Conservation (phyloP, 64 coral and sea anemone species). For the Porites lutea region DNA sequence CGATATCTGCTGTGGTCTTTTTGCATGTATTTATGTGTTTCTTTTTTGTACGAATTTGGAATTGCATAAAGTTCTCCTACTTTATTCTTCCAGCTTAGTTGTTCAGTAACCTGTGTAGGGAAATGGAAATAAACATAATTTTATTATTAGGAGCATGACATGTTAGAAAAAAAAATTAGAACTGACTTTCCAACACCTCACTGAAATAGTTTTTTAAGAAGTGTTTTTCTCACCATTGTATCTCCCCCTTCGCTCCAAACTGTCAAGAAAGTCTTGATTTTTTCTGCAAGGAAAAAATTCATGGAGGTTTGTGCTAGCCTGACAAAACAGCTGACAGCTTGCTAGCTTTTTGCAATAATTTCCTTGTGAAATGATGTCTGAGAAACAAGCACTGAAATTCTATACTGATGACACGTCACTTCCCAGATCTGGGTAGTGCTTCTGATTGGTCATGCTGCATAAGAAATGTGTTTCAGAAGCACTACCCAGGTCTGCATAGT, state of each 20-base stretch:
- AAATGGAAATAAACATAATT: not conserved
- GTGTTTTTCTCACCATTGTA: not conserved
- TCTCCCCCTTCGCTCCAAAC: not conserved
- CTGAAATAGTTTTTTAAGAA: not conserved
- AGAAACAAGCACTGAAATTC: too few relatives aligned
- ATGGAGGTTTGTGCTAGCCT: not conserved
- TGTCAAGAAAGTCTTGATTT: conserved; percentile 33
- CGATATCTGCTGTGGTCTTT: not conserved
- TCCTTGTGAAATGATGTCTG: too few relatives aligned
- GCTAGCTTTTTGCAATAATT: not conserved
- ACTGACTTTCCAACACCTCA: too few relatives aligned
- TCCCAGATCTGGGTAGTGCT: too few relatives aligned
- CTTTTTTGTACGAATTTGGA: not conserved
- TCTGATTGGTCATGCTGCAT: too few relatives aligned
- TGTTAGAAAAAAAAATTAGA: not conserved
- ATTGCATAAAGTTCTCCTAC: not conserved
- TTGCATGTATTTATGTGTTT: not conserved
- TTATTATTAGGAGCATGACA: not conserved
- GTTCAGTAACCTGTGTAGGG: not conserved
- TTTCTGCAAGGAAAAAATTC: not conserved
- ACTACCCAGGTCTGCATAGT: too few relatives aligned
- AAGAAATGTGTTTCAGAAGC: too few relatives aligned
- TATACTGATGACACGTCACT: too few relatives aligned
- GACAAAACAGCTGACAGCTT: not conserved
- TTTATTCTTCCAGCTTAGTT: not conserved